Evolutionary conservation across 2,888 invertebrate species (phyloP), one percentile per base, ranked within the genome.

Genomic region (Aporophyla nigra): DNA sequence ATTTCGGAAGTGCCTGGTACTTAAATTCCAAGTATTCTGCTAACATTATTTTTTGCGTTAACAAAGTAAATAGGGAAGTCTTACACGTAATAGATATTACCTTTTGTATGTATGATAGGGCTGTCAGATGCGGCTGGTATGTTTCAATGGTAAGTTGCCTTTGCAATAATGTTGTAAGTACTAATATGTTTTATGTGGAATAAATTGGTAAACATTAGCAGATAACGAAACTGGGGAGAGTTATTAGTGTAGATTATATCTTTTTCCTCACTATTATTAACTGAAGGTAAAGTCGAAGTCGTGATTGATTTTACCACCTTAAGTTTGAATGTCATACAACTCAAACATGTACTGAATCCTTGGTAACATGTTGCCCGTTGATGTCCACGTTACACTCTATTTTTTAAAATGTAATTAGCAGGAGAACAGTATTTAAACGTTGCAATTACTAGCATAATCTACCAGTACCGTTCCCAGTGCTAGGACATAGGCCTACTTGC

Each of bases 11-110:
- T 63, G 16, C 33, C 49, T 69, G 19, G 58, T 54, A 24, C 33
- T 40, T 72, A 33, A 21, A 61, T 78, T 40, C 54, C 43, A 33
- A 78, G 33, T 65, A 53, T 40, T 69, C 7, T 16, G 40, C 21
- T 46, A 46, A 61, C 24, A 51, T n/a, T 33, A 7, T 68, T 71
- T 61, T 71, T 51, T 68, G 21, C 14, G 21, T n/a, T 46, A 46
- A 43, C 40, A 40, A 12, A 46, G 58, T 59, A 69, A 74, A 66
- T 68, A 79, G 19, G 63, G 2, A 33, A 24, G 49, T 58, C 43
- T 59, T 61, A 56, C 53, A 46, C 12, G 7, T n/a, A 54, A 61
- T 56, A 40, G 14, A 19, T 54, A 33, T 66, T 61, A 58, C 5
- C 27, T 61, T 54, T 66, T 56, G 12, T 19, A n/a, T 9, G 46